Evolutionary conservation across 1,140 invertebrate genomes (phyloP).

Genomic region (Glossosoma conforme): DNA sequence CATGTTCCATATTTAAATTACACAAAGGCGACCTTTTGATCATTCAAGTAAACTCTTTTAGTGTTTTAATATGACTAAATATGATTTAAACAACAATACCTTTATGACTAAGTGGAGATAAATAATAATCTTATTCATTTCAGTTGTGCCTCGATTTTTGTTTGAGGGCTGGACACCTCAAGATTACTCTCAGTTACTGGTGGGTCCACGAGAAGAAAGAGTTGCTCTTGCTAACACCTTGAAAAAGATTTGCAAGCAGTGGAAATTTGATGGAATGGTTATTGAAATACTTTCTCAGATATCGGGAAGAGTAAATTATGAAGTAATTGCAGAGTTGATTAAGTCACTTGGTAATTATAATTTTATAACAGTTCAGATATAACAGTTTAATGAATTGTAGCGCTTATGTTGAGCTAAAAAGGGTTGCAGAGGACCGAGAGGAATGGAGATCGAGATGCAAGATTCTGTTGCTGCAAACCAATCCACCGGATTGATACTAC

Average conservation of each 20-base stretch:
- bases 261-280: constrained; percentile 80
- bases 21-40: too few species aligned
- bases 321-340: constrained; percentile 58
- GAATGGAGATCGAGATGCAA: too few species aligned
- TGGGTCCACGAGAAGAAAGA: constrained; percentile 40
- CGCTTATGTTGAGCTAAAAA: too few species aligned
- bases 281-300: constrained; percentile 87
- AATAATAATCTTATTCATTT: too few species aligned
- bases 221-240: constrained; percentile 57
- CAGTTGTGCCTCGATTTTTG: constrained; percentile 77
- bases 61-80: constrained; percentile 8
- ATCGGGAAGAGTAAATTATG: constrained; percentile 58
- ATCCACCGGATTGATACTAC: too few species aligned
- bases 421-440: too few species aligned
- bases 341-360: constrained; percentile 53
- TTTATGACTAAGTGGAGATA: too few species aligned
- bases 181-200: constrained; percentile 49
- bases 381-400: too few species aligned
- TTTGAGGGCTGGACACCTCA: constrained; percentile 79
- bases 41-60: constrained; percentile 10
- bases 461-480: too few species aligned
- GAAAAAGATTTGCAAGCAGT: constrained; percentile 56
- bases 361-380: not conserved
- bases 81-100: too few species aligned
- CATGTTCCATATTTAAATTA: too few species aligned